Base-by-base conservation (phyloP, 2,113 vertebrate genomes). In the Scortum barcoo region DNA sequence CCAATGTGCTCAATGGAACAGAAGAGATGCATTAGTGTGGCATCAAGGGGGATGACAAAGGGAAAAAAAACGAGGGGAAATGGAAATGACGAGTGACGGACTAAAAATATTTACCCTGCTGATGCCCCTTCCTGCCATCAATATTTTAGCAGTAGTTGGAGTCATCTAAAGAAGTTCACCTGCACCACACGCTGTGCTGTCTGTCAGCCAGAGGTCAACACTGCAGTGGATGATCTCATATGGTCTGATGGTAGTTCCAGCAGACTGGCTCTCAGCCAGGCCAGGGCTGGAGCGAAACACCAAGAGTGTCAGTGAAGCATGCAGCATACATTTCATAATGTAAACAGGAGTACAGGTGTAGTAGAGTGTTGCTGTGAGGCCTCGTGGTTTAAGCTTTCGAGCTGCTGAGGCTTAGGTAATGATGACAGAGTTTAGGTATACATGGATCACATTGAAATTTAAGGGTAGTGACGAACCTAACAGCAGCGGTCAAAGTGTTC, bases 1-100 rank as follows among this genome's bases (percentile, higher is more conserved):
- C 85, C 90, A 86, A 76, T 89, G 90, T 89, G 91, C 84, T 93
- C 89, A 91, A 86, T 93, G 92, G 90, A 94, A 94, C 93, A 94
- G 88, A 89, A 88, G 89, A 93, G 79, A 90, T 93, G 88, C 93
- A 95, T 95, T 93, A 95, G 89, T 93, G 88, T 91, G 88, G 83
- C 87, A 91, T 93, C 89, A 75, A 81, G 91, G 84, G 80, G 84
- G 79, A 74, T 83, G 89, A 88, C 80, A 65, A 72, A 73, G 68
- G 36, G 8, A 7, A 0, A 10, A 58, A 51, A 82, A 71, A 56
- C 65, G 66, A 48, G 78, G 67, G 74, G 85, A 81, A 61, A 91
- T 74, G 72, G 86, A 90, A 89, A 92, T 90, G 91, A 93, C 81
- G 78, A 89, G 90, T 28, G 33, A 90, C 44, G 71, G 24, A 85